phyloP scores from a whole-genome alignment of 2,113 vertebrate genomes.

The Micronisus gabar region DNA sequence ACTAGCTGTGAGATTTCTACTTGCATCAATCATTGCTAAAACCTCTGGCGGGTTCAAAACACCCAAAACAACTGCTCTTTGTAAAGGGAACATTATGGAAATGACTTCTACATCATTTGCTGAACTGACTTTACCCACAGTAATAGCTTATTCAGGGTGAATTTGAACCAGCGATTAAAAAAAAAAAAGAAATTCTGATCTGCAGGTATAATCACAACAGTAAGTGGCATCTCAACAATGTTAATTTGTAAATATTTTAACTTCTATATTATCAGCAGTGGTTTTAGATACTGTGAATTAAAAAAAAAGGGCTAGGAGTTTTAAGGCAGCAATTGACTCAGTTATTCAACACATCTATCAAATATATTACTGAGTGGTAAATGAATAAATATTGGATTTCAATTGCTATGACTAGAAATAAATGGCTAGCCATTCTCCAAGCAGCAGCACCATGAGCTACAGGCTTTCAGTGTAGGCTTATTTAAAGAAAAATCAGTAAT shows the following conservation, averaged over 20 bases:
- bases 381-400: slow-evolving; percentile 62
- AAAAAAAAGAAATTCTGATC: neutral
- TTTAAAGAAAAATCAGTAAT: neutral
- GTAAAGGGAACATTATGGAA: neutral
- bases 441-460: neutral
- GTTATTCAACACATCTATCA: slow-evolving; percentile 57
- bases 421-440: neutral
- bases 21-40: neutral
- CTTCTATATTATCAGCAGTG: neutral
- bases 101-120: neutral
- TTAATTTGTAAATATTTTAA: neutral
- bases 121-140: neutral
- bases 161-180: neutral
- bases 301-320: neutral
- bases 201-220: neutral
- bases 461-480: neutral
- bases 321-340: slow-evolving; percentile 38
- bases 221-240: neutral
- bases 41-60: neutral
- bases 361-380: slow-evolving; percentile 47
- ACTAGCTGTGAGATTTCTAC: neutral
- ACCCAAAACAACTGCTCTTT: neutral
- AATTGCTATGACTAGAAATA: slow-evolving; percentile 49
- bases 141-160: neutral
- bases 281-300: neutral